Evolutionary conservation across 2,888 invertebrate genomes (phyloP), one percentile per base, ranked within the genome.

Genomic region (Athrips mouffetella): DNA sequence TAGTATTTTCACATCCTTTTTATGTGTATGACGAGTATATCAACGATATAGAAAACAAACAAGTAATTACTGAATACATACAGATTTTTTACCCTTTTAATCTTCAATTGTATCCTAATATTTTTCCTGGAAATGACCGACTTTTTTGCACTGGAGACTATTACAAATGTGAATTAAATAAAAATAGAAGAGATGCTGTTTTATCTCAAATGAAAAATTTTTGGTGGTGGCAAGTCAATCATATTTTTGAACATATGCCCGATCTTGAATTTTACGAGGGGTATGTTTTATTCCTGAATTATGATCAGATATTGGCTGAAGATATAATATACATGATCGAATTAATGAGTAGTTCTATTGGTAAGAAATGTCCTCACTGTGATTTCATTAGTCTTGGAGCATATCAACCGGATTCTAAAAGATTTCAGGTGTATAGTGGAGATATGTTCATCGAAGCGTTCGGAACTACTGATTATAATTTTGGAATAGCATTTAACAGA

Each of bases 181-280:
- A n/a, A n/a, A n/a, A 58, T 2, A 48, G 49, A 27, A 64, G 73
- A 45, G 50, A 63, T 15, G 52, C 59, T 1, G 40, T 31, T 0
- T 52, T 63, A 4, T 63, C 63, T 3, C 78, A 79, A 45, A 41
- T 49, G 3, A 79, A 78, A 46, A 67, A 69, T 15, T 70, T 69
- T 41, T 76, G 72, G 77, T 80, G 75, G 80, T 79, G 74, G 80
- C 70, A 65, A 48, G 51, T 58, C 2, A 71, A 66, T 35, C 62
- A 64, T 13, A 60, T 79, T 0, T 79, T 79, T 48, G 68, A 75
- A 20, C 45, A 65, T 42, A 21, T 76, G 10, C 47, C 56, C 20
- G 50, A 53, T 0, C 57, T 50, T 0, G 33, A 57, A 18, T 23
- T 53, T 50, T 47, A 63, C 42, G 29, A 68, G 4, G 45, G 54